Base-by-base conservation (phyloP, 2,888 invertebrate species). In the Abscondita cerata region DNA sequence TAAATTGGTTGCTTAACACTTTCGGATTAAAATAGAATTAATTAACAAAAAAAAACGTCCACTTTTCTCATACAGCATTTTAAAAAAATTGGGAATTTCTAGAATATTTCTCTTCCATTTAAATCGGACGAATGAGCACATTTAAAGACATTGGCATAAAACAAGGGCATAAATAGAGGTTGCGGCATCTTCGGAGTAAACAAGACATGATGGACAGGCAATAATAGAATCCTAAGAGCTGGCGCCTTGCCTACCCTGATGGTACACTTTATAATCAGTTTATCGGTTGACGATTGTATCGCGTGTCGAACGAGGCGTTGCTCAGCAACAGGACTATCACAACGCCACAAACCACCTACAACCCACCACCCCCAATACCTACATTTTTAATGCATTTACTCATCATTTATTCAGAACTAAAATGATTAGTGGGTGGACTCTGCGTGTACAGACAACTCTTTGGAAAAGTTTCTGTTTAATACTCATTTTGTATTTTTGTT, bases 341-440 rank as follows among this genome's bases (percentile, higher is more conserved):
- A 76, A 78, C 76, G 74, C 68, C 66, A 67, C 68, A 55, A 63
- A 53, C 55, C 64, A 60, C 68, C 68, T 66, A 51, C 70, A 69
- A 61, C 68, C 69, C 69, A 70, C 71, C 70, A 68, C 71, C 68
- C 72, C 65, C 67, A 65, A 69, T 67, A 71, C 72, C 65, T 78
- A 73, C 76, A 79, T 79, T 76, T 78, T 79, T 79, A 78, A 79
- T 79, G 74, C 68, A 68, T 67, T 67, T 66, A 72, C 72, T 76
- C 78, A 79, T 79, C 76, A 77, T 78, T 79, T 78, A 79, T 79
- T 78, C 76, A 79, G 70, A 68, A 70, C 65, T 72, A 73, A 75
- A 77, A 77, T 77, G 77, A 78, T 79, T 78, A 79, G 77, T 76
- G 77, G 77, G 75, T 74, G 70, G 68, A 69, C 62, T 60, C 70